A percentile compares a stretch with the other conserved stretches of the same genome.
Evolutionary conservation across 2,888 invertebrate species (phyloP).

Genomic region (Autographa gamma): DNA sequence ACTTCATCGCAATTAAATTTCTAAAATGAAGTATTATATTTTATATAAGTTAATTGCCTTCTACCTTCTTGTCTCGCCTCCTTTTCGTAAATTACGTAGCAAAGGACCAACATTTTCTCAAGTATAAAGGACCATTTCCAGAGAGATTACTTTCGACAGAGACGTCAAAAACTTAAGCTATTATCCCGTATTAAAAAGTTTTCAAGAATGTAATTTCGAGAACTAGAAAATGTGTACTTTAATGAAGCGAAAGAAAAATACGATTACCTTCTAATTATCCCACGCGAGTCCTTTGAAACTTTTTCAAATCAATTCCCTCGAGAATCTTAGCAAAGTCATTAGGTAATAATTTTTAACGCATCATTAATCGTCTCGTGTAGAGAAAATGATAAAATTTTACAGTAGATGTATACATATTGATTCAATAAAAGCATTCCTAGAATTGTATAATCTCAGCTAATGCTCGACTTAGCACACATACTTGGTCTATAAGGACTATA

Average conservation of each 20-base stretch:
- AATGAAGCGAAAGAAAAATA: constrained; percentile 25
- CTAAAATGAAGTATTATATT: neutral
- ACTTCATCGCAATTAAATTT: neutral
- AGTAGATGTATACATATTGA: neutral
- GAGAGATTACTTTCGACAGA: constrained; percentile 24
- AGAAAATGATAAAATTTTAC: neutral
- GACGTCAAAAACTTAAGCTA: constrained; percentile 43
- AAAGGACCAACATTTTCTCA: constrained; percentile 16
- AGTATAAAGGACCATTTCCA: constrained; percentile 24
- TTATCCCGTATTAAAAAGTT: constrained; percentile 31
- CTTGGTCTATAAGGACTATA: too few species aligned
- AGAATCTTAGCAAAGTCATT: neutral
- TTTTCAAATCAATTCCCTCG: neutral
- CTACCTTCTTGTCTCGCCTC: neutral
- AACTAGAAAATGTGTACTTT: neutral
- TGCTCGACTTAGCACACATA: too few species aligned
- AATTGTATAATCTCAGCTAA: too few species aligned
- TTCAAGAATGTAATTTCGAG: constrained; percentile 10
- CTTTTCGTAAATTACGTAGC: constrained; percentile 11
- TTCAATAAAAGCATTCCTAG: too few species aligned
- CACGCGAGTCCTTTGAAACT: constrained; percentile 27
- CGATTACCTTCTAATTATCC: constrained; percentile 31
- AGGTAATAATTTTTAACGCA: neutral
- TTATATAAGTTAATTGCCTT: neutral
- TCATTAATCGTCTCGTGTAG: neutral